Base-by-base conservation (phyloP, 2,888 invertebrate species). In the Calameuta idolon region DNA sequence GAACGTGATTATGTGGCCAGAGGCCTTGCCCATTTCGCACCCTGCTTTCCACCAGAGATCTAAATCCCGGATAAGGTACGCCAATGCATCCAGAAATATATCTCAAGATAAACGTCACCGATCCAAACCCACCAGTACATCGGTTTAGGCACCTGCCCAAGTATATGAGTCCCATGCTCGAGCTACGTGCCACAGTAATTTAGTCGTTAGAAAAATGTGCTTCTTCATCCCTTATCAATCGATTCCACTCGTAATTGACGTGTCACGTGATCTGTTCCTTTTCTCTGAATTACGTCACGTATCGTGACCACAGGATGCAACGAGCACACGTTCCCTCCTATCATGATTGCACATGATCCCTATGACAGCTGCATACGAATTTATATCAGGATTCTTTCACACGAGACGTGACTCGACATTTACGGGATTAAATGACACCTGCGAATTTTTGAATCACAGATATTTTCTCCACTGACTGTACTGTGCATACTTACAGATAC, bases 1-100 rank as follows among this genome's bases (percentile, higher is more conserved):
- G 80, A 85, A 86, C 82, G 81, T 84, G 83, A 85, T 86, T 86
- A 85, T 79, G 80, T 83, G 83, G 84, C 85, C 83, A 79, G 80
- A 80, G 85, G 83, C 55, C 55, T 55, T 55, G 23, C 55, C 55
- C 55, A 77, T 76, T 82, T 73, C 77, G 79, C 71, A 74, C 77
- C 76, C 37, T 69, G 81, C 76, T 80, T 83, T 82, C 79, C 79
- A 78, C 81, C 78, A 79, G 81, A 84, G 81, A 75, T 79, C 77
- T 77, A 9, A 9, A 23, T 5, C 55, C 55, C 23, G 55, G 55
- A 55, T 55, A 55, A 55, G 55, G 23, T 55, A 9, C 23, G 55
- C 55, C 55, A 55, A 23, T 55, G 55, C 23, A 55, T 55, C 55
- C 23, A 55, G 23, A 55, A 55, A 55, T 5, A 55, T 55, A 55